Evolutionary conservation across 2,113 vertebrate genomes (phyloP), one percentile per base, ranked within the genome.

Genomic region (Calidris pugnax): DNA sequence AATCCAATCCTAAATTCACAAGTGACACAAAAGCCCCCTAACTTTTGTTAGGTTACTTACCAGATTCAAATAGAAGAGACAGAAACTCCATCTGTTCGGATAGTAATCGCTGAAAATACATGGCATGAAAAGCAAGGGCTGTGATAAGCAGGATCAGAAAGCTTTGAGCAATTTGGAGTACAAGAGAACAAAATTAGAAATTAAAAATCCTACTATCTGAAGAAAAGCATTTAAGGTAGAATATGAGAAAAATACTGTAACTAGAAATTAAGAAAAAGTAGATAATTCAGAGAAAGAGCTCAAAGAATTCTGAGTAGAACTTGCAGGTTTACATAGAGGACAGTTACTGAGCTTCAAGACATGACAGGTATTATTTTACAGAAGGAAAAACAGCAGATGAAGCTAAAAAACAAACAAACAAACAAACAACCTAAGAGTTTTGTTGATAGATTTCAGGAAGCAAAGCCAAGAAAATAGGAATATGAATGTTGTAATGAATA

Each of bases 401-500:
- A 9, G 1, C 45, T 45, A 21, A 43, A 66, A 63, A 63, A 28
- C 16, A 30, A 73, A 39, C 37, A 39, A 39, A 39, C 37, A 39
- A 72, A 55, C 62, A 45, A 50, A 7, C 39, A 33, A 16, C 4
- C 47, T 10, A 60, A 62, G 22, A 53, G 3, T 2, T 37, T 73
- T 80, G 15, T 32, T 41, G 21, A 72, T n/a, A 62, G 10, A 41
- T 41, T 81, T 86, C 24, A 55, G 5, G 24, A 95, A 45, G 9
- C 27, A 85, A 87, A 71, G 8, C 32, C 16, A 80, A 67, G 15
- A 32, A 76, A 85, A 63, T 3, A n/a, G 10, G 15, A 75, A 51
- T 2, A 4, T 8, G 8, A 56, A 23, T 8, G 4, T 7, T 63
- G 7, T 2, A 47, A 66, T 0, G 0, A 14, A 26, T 10, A 55